phyloP scores from a whole-genome alignment of 2,113 vertebrate species.

The Brachirus orientalis region DNA sequence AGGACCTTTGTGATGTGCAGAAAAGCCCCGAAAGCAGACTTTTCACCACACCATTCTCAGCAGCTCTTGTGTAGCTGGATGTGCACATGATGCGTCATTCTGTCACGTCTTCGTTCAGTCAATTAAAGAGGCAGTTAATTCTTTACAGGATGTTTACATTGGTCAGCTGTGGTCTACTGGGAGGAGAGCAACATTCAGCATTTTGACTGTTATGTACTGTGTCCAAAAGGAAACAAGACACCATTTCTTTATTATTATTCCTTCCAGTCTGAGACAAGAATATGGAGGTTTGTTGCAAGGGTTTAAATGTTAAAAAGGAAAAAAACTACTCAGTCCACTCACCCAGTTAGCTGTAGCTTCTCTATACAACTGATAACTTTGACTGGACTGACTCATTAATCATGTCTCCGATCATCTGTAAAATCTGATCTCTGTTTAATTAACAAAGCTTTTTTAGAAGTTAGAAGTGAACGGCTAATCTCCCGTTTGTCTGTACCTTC shows the following conservation, averaged over 20 bases:
- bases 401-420: not conserved
- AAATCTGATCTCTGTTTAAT: constrained; percentile 13
- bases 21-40: not conserved
- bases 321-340: no score
- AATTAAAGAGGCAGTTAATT: constrained; percentile 18
- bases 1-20: not conserved
- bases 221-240: not conserved
- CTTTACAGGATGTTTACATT: constrained; percentile 28
- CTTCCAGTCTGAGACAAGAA: no score
- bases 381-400: no score
- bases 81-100: no score
- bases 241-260: no score
- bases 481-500: constrained; percentile 29
- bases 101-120: constrained; percentile 27
- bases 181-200: constrained; percentile 10
- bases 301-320: no score
- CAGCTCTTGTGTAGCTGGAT: constrained; percentile 47
- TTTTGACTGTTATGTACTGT: not conserved
- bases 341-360: no score
- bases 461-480: constrained; percentile 3
- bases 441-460: constrained; percentile 2
- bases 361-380: no score
- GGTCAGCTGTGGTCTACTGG: constrained; percentile 43
- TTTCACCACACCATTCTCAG: constrained; percentile 1
- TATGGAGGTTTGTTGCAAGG: no score